phyloP scores from a whole-genome alignment of 2,113 vertebrate species.

The Smithornis capensis region DNA sequence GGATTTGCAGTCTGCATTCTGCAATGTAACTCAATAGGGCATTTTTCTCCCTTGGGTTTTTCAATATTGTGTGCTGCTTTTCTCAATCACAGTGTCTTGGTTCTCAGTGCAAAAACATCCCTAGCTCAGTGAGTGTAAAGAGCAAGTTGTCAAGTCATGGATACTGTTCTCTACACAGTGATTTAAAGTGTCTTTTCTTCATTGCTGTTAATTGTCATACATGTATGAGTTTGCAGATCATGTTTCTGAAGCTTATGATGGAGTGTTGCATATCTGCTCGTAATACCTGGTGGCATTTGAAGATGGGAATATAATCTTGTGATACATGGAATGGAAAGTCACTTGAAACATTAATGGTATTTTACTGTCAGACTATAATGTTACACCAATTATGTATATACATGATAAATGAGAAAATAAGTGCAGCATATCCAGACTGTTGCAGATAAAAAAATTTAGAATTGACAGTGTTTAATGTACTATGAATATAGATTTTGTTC shows the following conservation, averaged over 20 bases:
- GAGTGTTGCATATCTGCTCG: neutral
- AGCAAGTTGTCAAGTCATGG: neutral
- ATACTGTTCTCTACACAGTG: neutral
- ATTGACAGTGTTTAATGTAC: neutral
- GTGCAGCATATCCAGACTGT: neutral
- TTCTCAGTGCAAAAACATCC: neutral
- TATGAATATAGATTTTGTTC: neutral
- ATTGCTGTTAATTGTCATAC: neutral
- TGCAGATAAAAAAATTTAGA: neutral
- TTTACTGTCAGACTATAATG: neutral
- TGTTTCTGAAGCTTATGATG: neutral
- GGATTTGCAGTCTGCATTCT: neutral
- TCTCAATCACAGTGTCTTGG: neutral
- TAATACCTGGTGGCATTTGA: neutral
- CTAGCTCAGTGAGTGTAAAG: neutral
- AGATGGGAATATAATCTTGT: neutral
- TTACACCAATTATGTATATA: neutral
- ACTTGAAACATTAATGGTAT: neutral
- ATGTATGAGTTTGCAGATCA: neutral
- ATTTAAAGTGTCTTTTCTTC: neutral
- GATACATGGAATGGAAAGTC: neutral
- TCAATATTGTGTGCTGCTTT: neutral
- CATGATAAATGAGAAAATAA: constrained; percentile 3
- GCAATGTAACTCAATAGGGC: neutral
- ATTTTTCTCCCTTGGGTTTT: neutral